These are phyloP conservation scores for Oostethus manadensis DNA, from an alignment of 2,113 vertebrate genomes.

Conservation along the genomic window DNA sequence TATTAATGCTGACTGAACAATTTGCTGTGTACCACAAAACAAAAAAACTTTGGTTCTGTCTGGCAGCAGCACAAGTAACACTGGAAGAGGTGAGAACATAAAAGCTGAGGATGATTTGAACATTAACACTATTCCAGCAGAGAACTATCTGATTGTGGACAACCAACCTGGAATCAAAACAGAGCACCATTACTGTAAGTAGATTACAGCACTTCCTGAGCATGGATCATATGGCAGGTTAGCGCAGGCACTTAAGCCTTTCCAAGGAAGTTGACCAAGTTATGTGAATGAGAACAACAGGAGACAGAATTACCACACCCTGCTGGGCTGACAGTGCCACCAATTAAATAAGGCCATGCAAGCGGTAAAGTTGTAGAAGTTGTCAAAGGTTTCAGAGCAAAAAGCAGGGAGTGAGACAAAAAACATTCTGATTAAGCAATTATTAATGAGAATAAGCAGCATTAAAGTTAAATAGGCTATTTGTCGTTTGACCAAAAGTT, in stretches of 20 bases:
- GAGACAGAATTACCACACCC: background rate
- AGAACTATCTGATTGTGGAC: conserved; percentile 15
- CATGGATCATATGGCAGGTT: conserved; percentile 18
- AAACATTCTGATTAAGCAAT: no score
- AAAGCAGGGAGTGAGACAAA: no score
- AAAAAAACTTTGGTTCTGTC: no score
- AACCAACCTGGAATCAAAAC: conserved; percentile 23
- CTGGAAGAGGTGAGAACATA: background rate
- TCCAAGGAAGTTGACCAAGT: background rate
- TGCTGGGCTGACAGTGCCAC: background rate
- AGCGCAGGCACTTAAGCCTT: background rate
- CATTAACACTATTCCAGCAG: background rate
- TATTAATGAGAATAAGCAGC: no score
- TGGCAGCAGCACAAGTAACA: no score
- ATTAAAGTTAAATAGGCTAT: no score
- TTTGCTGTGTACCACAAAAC: no score
- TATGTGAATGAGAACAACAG: background rate
- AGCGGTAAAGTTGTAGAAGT: background rate
- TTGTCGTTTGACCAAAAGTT: no score
- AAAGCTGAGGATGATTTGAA: conserved; percentile 4
- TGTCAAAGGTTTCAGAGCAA: background rate
- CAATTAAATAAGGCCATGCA: background rate
- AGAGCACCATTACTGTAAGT: conserved; percentile 38
- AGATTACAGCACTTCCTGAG: conserved; percentile 28
- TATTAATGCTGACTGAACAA: no score